phyloP scores from a whole-genome alignment of 1,140 invertebrate species.

The Neodiprion pinetum region DNA sequence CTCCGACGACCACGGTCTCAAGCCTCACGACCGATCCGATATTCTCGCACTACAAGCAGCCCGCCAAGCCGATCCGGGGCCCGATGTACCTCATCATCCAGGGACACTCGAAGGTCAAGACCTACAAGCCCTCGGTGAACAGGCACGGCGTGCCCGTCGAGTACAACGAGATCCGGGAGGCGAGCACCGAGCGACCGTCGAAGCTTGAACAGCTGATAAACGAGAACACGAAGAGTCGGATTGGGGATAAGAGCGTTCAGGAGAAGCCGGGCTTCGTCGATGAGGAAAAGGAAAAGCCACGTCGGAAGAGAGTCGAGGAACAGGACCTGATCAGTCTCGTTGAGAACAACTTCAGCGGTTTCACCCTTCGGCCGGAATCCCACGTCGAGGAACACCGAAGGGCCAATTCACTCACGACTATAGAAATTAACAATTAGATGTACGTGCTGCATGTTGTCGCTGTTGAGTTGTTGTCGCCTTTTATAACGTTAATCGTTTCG shows the following conservation, averaged over 20 bases:
- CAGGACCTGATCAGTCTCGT: conserved; percentile 42
- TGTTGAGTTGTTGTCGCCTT: background rate
- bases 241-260: background rate
- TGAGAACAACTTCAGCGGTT: conserved; percentile 42
- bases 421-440: conserved; percentile 33
- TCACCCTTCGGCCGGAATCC: conserved; percentile 30
- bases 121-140: conserved; percentile 73
- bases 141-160: conserved; percentile 47
- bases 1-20: conserved; percentile 48
- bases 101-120: conserved; percentile 84
- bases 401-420: conserved; percentile 36
- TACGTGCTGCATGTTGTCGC: background rate
- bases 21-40: conserved; percentile 63
- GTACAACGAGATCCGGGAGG: conserved; percentile 34
- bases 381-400: conserved; percentile 25
- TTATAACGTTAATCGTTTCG: background rate
- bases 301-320: conserved; percentile 25
- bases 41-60: conserved; percentile 71
- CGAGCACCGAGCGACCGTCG: conserved; percentile 33
- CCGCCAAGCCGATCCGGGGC: conserved; percentile 66
- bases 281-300: conserved; percentile 26
- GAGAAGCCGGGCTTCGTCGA: conserved; percentile 32
- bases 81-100: conserved; percentile 82
- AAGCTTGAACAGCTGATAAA: conserved; percentile 46
- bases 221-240: conserved; percentile 38